phyloP scores from a whole-genome alignment of 1,140 invertebrate species.

The Tenebrio molitor region DNA sequence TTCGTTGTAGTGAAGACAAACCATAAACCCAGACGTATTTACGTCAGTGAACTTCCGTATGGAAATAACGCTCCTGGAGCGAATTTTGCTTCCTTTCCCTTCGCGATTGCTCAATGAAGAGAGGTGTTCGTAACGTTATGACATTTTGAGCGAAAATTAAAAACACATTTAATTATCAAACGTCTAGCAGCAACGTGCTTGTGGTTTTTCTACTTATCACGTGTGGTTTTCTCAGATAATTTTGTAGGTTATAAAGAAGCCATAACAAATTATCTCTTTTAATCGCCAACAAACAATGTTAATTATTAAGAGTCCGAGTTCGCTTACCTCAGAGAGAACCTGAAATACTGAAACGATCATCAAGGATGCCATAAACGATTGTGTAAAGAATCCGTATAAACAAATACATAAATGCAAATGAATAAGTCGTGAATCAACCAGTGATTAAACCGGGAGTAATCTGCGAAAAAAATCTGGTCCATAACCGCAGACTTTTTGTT shows the following conservation, averaged over 20 bases:
- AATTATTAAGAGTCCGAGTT: slow-evolving; percentile 12
- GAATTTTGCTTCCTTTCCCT: slow-evolving; percentile 6
- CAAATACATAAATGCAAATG: not conserved
- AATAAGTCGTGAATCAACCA: slow-evolving; percentile 25
- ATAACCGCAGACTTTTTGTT: slow-evolving; percentile 26
- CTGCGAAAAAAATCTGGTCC: slow-evolving; percentile 26
- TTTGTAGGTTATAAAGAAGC: slow-evolving; percentile 24
- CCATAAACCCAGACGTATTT: not conserved
- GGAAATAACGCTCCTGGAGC: slow-evolving; percentile 1
- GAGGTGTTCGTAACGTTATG: not conserved
- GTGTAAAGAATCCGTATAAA: slow-evolving; percentile 2
- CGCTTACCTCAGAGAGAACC: not conserved
- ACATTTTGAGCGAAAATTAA: slow-evolving; percentile 10
- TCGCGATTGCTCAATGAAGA: not conserved
- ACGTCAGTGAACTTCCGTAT: slow-evolving; percentile 25
- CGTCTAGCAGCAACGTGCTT: not conserved
- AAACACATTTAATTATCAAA: slow-evolving; percentile 13
- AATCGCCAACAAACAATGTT: not conserved
- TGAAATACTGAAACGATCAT: not conserved
- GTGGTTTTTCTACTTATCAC: slow-evolving; percentile 32
- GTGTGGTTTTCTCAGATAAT: slow-evolving; percentile 16
- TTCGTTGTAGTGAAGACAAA: not conserved
- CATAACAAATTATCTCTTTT: slow-evolving; percentile 4
- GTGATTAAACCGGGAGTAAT: slow-evolving; percentile 17
- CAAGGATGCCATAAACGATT: slow-evolving; percentile 1